Evolutionary conservation across 2,113 vertebrate species (phyloP), one percentile per base, ranked within the genome.

Genomic region (Phalacrocorax pelagicus): DNA sequence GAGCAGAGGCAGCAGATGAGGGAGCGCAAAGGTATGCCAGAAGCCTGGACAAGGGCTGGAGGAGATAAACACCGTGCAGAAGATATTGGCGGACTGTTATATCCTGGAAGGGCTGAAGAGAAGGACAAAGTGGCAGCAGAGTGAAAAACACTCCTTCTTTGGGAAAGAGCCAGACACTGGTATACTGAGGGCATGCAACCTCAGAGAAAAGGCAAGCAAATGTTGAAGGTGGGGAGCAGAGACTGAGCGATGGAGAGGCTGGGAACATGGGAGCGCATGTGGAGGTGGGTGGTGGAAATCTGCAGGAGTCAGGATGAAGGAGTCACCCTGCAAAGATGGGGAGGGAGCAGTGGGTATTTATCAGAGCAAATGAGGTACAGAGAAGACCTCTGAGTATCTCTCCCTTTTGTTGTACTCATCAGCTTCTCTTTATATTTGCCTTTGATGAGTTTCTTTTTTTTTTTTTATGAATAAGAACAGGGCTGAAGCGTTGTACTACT

Each of bases 191-290:
- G 16, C 9, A 20, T 66, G 40, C 14, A 77, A 22, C 22, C 30
- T 71, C 58, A 38, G 20, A 20, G 57, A 49, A 54, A 69, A 69
- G 44, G 23, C 19, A 77, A 69, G 15, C 0, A 66, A 69, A n/a
- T 0, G 0, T 1, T 29, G 69, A 77, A 52, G 14, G 32, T 63
- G n/a, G 30, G n/a, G 44, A 67, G 51, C 20, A 61, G n/a, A 91
- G 52, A 13, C 38, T 67, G 61, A 47, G 54, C 71, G 62, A 42
- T 32, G 46, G 26, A 40, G 54, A 49, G 23, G n/a, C 21, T 15
- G 57, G 38, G 38, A 51, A 78, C 16, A 22, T 5, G 0, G 0
- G 23, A 22, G 21, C 1, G 4, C 21, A 17, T 3, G 32, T 5
- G 47, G 24, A 74, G 61, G 42, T 0, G 2, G 30, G 27, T 78